A percentile compares a stretch with the other conserved stretches of the same genome.
Evolutionary conservation across 1,140 invertebrate species (phyloP).

Genomic region (Trichoplusia ni): DNA sequence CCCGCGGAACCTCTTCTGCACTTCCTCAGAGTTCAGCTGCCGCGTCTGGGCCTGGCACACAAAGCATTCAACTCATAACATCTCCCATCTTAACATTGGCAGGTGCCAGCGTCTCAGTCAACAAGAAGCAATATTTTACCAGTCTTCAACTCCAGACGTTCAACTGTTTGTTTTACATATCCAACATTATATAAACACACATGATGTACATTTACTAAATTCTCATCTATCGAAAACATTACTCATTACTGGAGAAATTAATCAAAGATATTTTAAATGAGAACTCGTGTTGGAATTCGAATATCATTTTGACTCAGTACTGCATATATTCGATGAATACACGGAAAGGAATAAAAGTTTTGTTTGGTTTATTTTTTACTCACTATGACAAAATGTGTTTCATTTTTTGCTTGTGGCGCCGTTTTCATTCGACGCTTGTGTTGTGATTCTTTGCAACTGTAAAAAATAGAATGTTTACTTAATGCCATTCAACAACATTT

Average conservation of each 20-base stretch:
- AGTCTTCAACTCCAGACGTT: neutral
- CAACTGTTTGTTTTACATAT: slow-evolving; percentile 16
- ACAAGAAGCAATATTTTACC: neutral
- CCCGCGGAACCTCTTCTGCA: slow-evolving; percentile 63
- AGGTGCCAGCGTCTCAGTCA: slow-evolving; percentile 8
- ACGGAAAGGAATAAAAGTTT: neutral
- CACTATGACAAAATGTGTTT: slow-evolving; percentile 2
- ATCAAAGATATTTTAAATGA: neutral
- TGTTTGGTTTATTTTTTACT: slow-evolving; percentile 1
- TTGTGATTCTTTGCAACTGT: slow-evolving; percentile 35
- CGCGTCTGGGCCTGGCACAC: slow-evolving; percentile 53
- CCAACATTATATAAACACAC: slow-evolving; percentile 12
- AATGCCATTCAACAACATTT: too few species aligned
- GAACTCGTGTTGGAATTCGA: too few species aligned
- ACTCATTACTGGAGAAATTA: slow-evolving; percentile 6
- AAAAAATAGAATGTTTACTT: slow-evolving; percentile 30
- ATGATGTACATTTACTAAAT: slow-evolving; percentile 1
- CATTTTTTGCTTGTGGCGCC: neutral
- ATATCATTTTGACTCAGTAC: too few species aligned
- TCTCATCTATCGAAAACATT: slow-evolving; percentile 11
- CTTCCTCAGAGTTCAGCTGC: slow-evolving; percentile 52
- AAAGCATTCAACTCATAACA: slow-evolving; percentile 7
- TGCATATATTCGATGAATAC: neutral
- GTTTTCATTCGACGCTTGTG: neutral
- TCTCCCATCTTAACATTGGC: neutral